phyloP scores from a whole-genome alignment of 2,888 invertebrate species.

The Cephonodes hylas region DNA sequence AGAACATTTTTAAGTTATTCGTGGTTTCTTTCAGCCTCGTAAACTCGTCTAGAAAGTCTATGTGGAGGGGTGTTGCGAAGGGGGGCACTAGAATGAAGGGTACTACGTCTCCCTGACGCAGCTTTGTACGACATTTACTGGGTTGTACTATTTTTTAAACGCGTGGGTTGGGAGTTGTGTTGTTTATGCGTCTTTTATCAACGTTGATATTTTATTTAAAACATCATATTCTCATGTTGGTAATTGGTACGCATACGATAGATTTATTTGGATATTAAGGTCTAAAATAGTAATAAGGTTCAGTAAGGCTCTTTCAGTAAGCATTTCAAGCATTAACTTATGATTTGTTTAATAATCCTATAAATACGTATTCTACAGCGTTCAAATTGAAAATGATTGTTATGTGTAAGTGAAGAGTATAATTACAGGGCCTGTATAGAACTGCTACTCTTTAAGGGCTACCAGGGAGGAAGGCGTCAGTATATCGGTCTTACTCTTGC shows the following conservation, averaged over 20 bases:
- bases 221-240: not conserved
- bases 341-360: not conserved
- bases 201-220: not conserved
- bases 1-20: not conserved
- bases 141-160: not conserved
- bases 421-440: slow-evolving; percentile 24
- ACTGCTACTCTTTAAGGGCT: slow-evolving; percentile 21
- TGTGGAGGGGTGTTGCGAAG: slow-evolving; percentile 32
- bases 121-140: slow-evolving; percentile 45
- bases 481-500: slow-evolving; percentile 50
- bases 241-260: not conserved
- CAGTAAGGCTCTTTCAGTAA: no score
- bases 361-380: not conserved
- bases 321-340: not conserved
- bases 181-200: not conserved
- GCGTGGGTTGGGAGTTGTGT: not conserved
- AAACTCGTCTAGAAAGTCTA: slow-evolving; percentile 31
- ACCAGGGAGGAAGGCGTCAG: slow-evolving; percentile 37
- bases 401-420: not conserved
- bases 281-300: not conserved
- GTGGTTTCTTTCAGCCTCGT: slow-evolving; percentile 29
- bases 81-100: slow-evolving; percentile 53
- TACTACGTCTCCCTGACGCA: slow-evolving; percentile 43
- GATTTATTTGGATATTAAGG: not conserved
- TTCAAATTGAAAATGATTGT: not conserved